A percentile compares a stretch with the other conserved stretches of the same genome.
phyloP scores from a whole-genome alignment of 2,113 vertebrate species.

The Pyxicephalus adspersus region DNA sequence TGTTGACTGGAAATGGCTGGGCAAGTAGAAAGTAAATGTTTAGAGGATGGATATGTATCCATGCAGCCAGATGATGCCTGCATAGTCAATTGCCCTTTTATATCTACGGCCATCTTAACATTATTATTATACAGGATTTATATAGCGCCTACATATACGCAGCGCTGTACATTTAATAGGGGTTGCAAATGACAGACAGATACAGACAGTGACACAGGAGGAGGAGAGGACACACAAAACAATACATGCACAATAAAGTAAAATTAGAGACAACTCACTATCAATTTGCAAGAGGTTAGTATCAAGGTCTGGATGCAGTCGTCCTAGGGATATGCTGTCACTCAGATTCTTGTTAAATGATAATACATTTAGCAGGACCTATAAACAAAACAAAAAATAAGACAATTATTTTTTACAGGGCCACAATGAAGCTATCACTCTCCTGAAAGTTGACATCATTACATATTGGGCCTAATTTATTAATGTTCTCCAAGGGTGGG shows the following conservation, averaged over 20 bases:
- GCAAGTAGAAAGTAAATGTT: no score
- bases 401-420: neutral
- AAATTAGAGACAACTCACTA: slow-evolving; percentile 76
- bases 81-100: neutral
- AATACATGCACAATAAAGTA: neutral
- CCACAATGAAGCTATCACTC: no score
- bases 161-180: no score
- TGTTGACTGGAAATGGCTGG: no score
- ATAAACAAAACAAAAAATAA: slow-evolving; percentile 1
- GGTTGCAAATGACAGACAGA: no score
- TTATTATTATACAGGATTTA: no score
- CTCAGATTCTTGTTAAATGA: slow-evolving; percentile 90
- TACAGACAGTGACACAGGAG: no score
- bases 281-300: slow-evolving; percentile 87
- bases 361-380: slow-evolving; percentile 94
- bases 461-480: no score
- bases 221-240: neutral
- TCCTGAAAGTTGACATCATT: neutral
- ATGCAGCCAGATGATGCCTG: neutral
- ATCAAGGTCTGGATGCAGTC: slow-evolving; percentile 90
- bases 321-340: slow-evolving; percentile 88
- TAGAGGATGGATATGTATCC: no score
- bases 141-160: no score
- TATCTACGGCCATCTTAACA: neutral
- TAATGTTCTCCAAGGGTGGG: no score